phyloP scores from a whole-genome alignment of 2,797 vertebrate species.

The Pantherophis alleghaniensis region DNA sequence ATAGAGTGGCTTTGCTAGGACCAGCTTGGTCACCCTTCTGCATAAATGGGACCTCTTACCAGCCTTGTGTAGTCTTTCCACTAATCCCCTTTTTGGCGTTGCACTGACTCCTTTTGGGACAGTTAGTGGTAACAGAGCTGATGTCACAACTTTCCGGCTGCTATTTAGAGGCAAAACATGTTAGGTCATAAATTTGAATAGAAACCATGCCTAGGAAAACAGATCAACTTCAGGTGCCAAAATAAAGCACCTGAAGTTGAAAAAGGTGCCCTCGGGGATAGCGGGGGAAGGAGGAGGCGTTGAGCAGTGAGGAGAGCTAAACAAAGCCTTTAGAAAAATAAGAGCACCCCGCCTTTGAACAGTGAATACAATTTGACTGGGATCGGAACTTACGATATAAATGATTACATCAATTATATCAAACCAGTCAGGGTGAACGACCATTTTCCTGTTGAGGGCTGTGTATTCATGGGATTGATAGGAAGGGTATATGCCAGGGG shows the following conservation, averaged over 20 bases:
- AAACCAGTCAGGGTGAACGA: not conserved
- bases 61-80: not conserved
- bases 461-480: not conserved
- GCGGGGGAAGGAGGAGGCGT: accelerated
- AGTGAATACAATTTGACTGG: not conserved
- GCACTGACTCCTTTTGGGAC: not conserved
- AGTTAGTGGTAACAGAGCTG: not conserved
- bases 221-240: not conserved
- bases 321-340: not conserved
- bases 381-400: not conserved
- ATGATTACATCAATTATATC: not conserved
- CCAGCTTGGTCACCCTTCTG: not conserved
- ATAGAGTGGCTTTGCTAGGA: not conserved
- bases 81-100: not conserved
- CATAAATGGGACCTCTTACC: not conserved
- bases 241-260: not conserved
- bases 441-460: not conserved
- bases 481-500: not conserved
- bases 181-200: not conserved
- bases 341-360: not conserved
- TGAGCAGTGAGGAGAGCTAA: not conserved
- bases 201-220: not conserved
- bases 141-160: not conserved
- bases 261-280: not conserved
- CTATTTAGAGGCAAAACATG: not conserved